Evolutionary conservation across 2,888 invertebrate genomes (phyloP).

Genomic region (Eudemis profundana): DNA sequence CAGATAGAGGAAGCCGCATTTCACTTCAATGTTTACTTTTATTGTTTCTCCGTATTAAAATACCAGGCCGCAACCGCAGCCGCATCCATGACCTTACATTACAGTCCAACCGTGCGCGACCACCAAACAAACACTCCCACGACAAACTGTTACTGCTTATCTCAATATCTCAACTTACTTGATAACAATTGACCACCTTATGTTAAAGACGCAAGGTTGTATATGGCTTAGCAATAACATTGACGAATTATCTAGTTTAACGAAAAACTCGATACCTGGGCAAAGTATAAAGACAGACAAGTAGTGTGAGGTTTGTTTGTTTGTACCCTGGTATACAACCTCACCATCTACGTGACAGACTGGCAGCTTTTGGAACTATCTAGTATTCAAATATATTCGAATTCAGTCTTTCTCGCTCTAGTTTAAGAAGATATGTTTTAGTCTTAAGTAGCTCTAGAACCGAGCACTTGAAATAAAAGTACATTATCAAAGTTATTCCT

Average conservation of each 20-base stretch:
- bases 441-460: too few species aligned
- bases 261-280: too few species aligned
- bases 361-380: too few species aligned
- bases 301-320: too few species aligned
- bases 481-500: too few species aligned
- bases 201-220: neutral
- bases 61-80: constrained; percentile 20
- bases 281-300: too few species aligned
- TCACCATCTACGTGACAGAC: too few species aligned
- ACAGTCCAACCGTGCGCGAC: constrained; percentile 32
- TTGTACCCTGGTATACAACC: too few species aligned
- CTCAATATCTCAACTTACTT: constrained; percentile 4
- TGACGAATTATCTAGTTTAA: neutral
- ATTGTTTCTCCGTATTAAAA: constrained; percentile 10
- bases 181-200: constrained; percentile 3
- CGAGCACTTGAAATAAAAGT: too few species aligned
- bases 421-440: too few species aligned
- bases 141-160: constrained; percentile 38
- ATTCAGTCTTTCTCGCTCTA: too few species aligned
- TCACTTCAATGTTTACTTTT: constrained; percentile 13
- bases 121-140: constrained; percentile 39
- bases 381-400: too few species aligned
- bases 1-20: constrained; percentile 15
- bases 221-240: neutral
- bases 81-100: constrained; percentile 39